Conservation (phyloP, 2,113 vertebrate genomes). For the Planiliza haematocheilus region DNA sequence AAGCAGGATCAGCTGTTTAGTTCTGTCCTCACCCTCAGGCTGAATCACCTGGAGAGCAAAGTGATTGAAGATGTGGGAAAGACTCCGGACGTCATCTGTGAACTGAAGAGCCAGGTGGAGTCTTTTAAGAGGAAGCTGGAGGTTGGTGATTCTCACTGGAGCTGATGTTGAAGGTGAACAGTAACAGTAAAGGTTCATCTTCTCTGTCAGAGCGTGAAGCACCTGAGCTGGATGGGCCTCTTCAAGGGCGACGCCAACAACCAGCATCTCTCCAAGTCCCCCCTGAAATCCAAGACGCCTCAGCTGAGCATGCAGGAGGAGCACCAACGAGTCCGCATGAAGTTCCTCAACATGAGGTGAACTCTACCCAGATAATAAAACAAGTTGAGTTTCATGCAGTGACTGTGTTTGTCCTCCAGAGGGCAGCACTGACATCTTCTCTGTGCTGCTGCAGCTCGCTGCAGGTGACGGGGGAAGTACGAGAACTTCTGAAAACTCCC, state of each 20-base stretch:
- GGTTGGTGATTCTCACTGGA: slow-evolving; percentile 24
- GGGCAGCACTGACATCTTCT: slow-evolving; percentile 3
- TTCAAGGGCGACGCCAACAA: slow-evolving; percentile 65
- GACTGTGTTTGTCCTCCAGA: no score
- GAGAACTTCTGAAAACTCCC: slow-evolving; percentile 74
- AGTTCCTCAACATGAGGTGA: slow-evolving; percentile 76
- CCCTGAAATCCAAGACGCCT: slow-evolving; percentile 29
- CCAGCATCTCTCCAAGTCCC: slow-evolving; percentile 34
- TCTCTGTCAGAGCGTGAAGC: slow-evolving; percentile 64
- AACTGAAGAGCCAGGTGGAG: slow-evolving; percentile 75
- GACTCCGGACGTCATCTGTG: slow-evolving; percentile 58
- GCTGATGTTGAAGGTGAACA: neutral
- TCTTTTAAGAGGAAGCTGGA: slow-evolving; percentile 77
- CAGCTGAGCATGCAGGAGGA: slow-evolving; percentile 63
- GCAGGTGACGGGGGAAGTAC: slow-evolving; percentile 75
- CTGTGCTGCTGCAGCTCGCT: slow-evolving; percentile 60
- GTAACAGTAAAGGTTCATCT: neutral
- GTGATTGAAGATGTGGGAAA: slow-evolving; percentile 50
- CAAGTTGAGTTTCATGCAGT: no score
- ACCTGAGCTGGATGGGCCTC: slow-evolving; percentile 80
- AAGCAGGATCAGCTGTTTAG: neutral
- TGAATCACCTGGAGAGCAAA: slow-evolving; percentile 70
- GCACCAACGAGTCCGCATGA: slow-evolving; percentile 59
- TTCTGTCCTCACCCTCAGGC: slow-evolving; percentile 27
- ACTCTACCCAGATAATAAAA: no score